Evolutionary conservation across 2,797 vertebrate genomes (phyloP).

Genomic region (Cheirogaleus major): DNA sequence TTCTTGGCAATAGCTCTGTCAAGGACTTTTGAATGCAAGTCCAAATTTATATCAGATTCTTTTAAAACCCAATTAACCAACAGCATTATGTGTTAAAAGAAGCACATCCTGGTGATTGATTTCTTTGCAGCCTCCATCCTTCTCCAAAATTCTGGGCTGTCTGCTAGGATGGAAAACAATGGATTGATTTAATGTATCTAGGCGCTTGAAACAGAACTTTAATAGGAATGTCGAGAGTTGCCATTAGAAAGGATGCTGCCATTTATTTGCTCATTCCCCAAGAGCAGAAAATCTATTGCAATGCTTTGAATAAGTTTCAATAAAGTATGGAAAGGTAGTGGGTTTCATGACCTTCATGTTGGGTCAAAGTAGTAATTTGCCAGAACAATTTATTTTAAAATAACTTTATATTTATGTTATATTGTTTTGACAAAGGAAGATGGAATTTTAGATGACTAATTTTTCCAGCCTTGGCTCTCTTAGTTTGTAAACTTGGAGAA

Average conservation of each 20-base stretch:
- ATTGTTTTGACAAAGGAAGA: constrained; percentile 10
- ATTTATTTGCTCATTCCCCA: constrained; percentile 57
- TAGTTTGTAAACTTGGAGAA: neutral
- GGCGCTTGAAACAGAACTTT: constrained; percentile 47
- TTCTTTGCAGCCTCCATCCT: constrained; percentile 3
- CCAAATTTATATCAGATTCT: constrained; percentile 50
- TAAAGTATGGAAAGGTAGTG: neutral
- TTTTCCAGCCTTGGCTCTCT: neutral
- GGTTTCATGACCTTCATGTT: neutral
- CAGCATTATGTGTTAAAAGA: constrained; percentile 34
- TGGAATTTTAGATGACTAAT: constrained; percentile 31
- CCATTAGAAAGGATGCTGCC: constrained; percentile 20
- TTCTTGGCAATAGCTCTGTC: constrained; percentile 14
- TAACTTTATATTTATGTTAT: neutral
- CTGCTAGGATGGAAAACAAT: constrained; percentile 39
- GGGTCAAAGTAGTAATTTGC: neutral
- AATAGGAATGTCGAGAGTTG: constrained; percentile 44
- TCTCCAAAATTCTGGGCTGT: neutral
- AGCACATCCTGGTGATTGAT: neutral
- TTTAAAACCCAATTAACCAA: constrained; percentile 62
- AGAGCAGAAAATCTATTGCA: constrained; percentile 54
- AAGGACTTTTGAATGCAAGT: constrained; percentile 48
- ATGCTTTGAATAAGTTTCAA: constrained; percentile 47
- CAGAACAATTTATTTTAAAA: constrained; percentile 47
- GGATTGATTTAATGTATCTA: constrained; percentile 34